Conservation (phyloP, 2,113 vertebrate genomes). For the Oostethus manadensis region DNA sequence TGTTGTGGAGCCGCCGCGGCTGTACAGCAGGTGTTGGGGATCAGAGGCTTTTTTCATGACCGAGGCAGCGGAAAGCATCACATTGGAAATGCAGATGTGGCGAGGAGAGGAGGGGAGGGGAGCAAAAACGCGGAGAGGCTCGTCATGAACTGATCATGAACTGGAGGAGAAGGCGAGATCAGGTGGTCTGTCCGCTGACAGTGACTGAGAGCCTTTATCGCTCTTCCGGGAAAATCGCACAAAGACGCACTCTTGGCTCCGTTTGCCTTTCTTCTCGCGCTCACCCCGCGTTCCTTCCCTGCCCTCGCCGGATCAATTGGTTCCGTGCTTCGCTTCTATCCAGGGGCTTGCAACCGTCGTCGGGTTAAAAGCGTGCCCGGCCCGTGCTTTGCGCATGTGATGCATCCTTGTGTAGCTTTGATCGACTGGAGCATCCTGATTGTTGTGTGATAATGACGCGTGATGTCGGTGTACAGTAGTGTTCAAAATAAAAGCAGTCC, state of each 20-base stretch:
- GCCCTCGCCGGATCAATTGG: slow-evolving; percentile 1
- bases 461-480: too few relatives aligned
- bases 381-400: slow-evolving; percentile 1
- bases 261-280: slow-evolving; percentile 19
- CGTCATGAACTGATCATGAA: slow-evolving; percentile 19
- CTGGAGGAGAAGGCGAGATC: slow-evolving; percentile 20
- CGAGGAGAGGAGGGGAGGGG: slow-evolving; percentile 5
- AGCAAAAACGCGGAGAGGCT: slow-evolving; percentile 17
- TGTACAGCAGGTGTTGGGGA: slow-evolving; percentile 1
- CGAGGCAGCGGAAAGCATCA: slow-evolving; percentile 23
- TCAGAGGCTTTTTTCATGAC: slow-evolving; percentile 1
- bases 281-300: slow-evolving; percentile 3
- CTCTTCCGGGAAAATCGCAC: slow-evolving; percentile 54
- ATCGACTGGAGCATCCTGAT: slow-evolving; percentile 14
- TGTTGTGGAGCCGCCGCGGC: slow-evolving; percentile 6
- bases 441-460: slow-evolving; percentile 13
- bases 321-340: background rate
- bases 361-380: slow-evolving; percentile 16
- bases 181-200: slow-evolving; percentile 53
- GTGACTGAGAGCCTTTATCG: slow-evolving; percentile 51
- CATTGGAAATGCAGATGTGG: slow-evolving; percentile 21
- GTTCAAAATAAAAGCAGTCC: too few relatives aligned
- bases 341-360: background rate
- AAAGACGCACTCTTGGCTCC: slow-evolving; percentile 26
- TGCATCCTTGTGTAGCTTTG: slow-evolving; percentile 1